phyloP scores from a whole-genome alignment of 2,113 vertebrate genomes.

The Siniperca chuatsi region DNA sequence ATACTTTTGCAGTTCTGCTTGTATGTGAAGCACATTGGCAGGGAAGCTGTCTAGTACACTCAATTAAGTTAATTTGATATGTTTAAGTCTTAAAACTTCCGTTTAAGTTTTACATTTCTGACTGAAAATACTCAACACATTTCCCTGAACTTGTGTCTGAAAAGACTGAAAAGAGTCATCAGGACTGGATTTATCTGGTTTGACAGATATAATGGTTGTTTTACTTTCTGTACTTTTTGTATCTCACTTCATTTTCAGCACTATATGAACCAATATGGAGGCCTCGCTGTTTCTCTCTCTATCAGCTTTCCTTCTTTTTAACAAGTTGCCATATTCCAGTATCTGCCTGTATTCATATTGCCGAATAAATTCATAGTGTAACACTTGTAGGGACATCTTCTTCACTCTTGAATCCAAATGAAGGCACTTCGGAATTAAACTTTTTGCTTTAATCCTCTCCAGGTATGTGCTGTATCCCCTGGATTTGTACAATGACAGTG shows the following conservation, averaged over 20 bases:
- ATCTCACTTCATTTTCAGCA: not conserved
- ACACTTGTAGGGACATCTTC: not conserved
- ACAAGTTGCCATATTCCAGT: not conserved
- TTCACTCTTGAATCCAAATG: not conserved
- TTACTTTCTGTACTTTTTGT: not conserved
- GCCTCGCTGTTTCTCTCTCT: not conserved
- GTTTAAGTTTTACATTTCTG: not conserved
- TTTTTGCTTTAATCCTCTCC: constrained; percentile 3
- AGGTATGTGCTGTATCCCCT: constrained; percentile 97
- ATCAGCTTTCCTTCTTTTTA: not conserved
- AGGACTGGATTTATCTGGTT: not conserved
- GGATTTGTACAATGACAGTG: constrained; percentile 98
- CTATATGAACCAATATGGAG: not conserved
- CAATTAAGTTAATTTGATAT: not conserved
- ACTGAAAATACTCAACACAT: not conserved
- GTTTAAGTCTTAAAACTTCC: not conserved
- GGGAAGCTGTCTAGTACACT: not conserved
- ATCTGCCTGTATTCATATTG: not conserved
- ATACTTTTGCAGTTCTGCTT: not conserved
- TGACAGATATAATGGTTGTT: not conserved
- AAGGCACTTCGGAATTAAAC: not conserved
- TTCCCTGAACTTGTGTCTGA: not conserved
- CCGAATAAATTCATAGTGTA: not conserved
- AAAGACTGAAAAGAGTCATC: not conserved
- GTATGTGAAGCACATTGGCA: not conserved